Evolutionary conservation across 2,797 vertebrate genomes (phyloP).

Genomic region (Sphenopsis melanotis): DNA sequence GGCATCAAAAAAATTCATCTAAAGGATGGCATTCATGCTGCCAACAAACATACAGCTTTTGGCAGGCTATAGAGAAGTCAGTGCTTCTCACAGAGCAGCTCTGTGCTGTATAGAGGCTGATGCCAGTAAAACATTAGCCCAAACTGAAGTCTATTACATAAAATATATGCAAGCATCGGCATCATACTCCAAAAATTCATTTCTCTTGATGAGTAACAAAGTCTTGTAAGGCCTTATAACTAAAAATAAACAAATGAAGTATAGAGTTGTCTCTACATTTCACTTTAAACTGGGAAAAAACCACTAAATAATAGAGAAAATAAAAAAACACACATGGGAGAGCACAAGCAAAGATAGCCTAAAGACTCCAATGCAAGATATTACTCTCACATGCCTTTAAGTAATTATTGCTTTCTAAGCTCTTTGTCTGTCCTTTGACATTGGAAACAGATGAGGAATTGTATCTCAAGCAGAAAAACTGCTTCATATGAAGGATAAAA

Average conservation of each 20-base stretch:
- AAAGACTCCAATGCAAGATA: background rate
- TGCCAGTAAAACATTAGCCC: background rate
- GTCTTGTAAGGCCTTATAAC: background rate
- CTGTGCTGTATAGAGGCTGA: background rate
- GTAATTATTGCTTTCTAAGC: conserved; percentile 15
- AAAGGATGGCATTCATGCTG: background rate
- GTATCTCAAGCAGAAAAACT: background rate
- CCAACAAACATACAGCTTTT: background rate
- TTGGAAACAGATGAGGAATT: conserved; percentile 24
- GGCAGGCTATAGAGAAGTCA: background rate
- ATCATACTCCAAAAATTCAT: background rate
- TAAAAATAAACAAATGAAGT: background rate
- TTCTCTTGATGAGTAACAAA: background rate
- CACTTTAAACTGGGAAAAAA: background rate
- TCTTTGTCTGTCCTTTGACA: conserved; percentile 19
- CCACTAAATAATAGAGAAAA: background rate
- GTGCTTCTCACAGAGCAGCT: conserved; percentile 11
- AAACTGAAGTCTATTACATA: background rate
- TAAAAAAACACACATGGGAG: background rate
- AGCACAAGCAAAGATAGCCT: background rate
- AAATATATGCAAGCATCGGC: background rate
- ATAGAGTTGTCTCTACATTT: background rate
- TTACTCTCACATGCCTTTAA: background rate
- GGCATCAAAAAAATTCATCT: background rate
- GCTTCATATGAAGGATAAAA: background rate